Conservation (phyloP, 1,140 invertebrate species). For the Magallana ariakensis region DNA sequence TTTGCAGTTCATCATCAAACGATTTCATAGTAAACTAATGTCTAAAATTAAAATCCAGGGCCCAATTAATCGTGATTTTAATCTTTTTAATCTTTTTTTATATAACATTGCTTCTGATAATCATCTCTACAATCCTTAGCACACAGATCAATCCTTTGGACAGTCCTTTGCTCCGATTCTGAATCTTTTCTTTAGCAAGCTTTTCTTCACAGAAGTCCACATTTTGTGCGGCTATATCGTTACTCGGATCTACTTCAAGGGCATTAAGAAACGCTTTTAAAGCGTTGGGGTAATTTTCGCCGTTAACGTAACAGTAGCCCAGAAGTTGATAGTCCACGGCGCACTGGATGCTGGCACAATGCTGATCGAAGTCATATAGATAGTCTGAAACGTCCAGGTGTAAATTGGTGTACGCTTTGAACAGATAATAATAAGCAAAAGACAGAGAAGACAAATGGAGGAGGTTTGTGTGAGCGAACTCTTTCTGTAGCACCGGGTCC, state of each 20-base stretch:
- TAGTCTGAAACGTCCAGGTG: neutral
- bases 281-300: neutral
- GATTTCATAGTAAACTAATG: too few relatives aligned
- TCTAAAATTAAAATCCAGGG: too few relatives aligned
- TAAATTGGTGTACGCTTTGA: neutral
- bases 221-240: neutral
- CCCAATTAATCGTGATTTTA: too few relatives aligned
- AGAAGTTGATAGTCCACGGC: neutral
- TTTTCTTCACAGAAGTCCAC: neutral
- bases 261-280: neutral
- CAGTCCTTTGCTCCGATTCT: neutral
- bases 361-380: neutral
- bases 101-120: neutral
- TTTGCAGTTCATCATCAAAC: too few relatives aligned
- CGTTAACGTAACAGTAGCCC: neutral
- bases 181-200: neutral
- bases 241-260: neutral
- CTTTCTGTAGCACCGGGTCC: slow-evolving; percentile 26
- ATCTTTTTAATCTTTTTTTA: neutral
- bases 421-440: slow-evolving; percentile 48
- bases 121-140: neutral
- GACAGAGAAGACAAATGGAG: slow-evolving; percentile 37
- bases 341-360: neutral
- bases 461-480: slow-evolving; percentile 21
- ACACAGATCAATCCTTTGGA: neutral